Percentiles rank a stretch among this genome's conserved stretches.
Evolutionary conservation across 2,888 invertebrate species (phyloP).

Genomic region (Andricus curvator): DNA sequence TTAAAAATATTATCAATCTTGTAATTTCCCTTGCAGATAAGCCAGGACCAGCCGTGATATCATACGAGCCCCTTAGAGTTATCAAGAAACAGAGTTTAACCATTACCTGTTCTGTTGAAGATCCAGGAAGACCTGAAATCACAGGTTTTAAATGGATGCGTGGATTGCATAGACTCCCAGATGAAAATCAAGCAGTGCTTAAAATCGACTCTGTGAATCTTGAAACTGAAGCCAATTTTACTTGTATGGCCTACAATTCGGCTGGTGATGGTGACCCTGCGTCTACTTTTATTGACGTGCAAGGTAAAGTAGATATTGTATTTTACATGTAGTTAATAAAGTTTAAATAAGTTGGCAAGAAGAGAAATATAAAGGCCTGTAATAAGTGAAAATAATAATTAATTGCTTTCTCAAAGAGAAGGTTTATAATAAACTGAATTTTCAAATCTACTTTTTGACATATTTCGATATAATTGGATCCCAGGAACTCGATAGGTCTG

Average conservation of each 20-base stretch:
- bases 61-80: constrained; percentile 87
- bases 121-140: constrained; percentile 89
- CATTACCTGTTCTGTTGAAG: constrained; percentile 90
- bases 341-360: not conserved
- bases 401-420: not conserved
- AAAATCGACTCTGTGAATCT: constrained; percentile 91
- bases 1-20: not conserved
- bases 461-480: no score
- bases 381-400: not conserved
- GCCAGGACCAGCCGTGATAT: constrained; percentile 89
- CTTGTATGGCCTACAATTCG: constrained; percentile 91
- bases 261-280: constrained; percentile 89
- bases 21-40: constrained; percentile 82
- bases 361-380: not conserved
- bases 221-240: constrained; percentile 93
- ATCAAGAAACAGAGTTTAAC: constrained; percentile 90
- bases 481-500: no score
- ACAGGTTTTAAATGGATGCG: constrained; percentile 89
- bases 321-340: constrained; percentile 18
- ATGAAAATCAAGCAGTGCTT: constrained; percentile 88
- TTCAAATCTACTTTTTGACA: no score
- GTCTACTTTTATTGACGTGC: constrained; percentile 85
- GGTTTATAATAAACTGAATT: no score
- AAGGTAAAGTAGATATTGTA: constrained; percentile 79
- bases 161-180: constrained; percentile 86